Conservation (phyloP, 2,113 vertebrate genomes). For the Zosterops lateralis region DNA sequence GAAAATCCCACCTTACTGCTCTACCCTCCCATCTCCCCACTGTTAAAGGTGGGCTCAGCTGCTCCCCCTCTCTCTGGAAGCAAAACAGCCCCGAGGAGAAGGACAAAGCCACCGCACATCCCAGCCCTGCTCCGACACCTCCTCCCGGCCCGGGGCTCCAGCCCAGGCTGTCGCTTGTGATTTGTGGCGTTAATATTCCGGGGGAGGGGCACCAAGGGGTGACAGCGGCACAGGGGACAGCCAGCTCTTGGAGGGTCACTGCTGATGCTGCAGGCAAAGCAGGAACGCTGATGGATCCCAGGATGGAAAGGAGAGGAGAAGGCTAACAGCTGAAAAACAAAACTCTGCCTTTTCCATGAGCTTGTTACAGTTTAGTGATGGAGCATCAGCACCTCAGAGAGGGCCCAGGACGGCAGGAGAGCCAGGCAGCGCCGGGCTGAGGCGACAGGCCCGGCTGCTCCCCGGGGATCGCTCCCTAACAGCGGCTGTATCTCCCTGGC, state of each 20-base stretch:
- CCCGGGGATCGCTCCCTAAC: rapidly evolving
- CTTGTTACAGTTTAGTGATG: not conserved
- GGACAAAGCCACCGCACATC: not conserved
- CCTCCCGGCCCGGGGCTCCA: not conserved
- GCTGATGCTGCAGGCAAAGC: conserved; percentile 7
- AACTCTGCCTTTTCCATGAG: not conserved
- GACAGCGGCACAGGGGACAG: not conserved
- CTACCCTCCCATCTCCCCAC: not conserved
- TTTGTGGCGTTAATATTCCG: conserved; percentile 38
- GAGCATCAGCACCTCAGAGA: not conserved
- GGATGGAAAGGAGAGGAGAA: not conserved
- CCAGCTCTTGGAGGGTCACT: not conserved
- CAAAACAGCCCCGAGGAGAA: not conserved
- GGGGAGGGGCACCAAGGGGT: not conserved
- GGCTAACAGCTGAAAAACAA: not conserved
- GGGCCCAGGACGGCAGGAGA: not conserved
- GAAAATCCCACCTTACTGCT: not conserved
- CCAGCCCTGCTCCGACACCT: not conserved
- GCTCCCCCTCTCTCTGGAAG: not conserved
- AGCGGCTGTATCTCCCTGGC: rapidly evolving
- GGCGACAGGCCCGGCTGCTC: not conserved
- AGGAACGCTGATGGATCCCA: conserved; percentile 28
- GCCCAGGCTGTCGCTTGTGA: not conserved
- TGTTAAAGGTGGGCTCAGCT: not conserved
- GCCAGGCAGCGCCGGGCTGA: not conserved